Base-by-base conservation (phyloP, 2,888 invertebrate genomes). In the Trichopria drosophilae region DNA sequence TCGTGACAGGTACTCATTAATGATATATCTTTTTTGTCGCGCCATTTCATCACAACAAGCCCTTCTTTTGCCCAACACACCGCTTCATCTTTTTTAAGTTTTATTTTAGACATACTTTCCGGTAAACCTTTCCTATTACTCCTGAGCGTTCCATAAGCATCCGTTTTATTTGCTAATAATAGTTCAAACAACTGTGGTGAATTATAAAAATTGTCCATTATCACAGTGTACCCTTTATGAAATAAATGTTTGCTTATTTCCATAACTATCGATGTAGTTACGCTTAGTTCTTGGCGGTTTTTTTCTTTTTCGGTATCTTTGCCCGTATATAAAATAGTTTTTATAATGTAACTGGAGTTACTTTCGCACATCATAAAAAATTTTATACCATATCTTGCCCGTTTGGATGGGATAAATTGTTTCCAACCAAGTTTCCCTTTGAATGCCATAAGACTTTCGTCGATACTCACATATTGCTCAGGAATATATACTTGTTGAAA, bases 161-260 rank as follows among this genome's bases (percentile, higher is more conserved):
- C 44, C 6, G 35, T 44, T 35, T 35, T 13, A 15, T 34, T 22
- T 7, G 4, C 2, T 18, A 18, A 9, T 3, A 37, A 20, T 10
- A 45, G 15, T 13, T 28, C 36, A 29, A 9, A 37, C 4, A 37
- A 16, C 26, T 45, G 19, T 28, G 45, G 28, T 18, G 45, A 45
- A 16, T 45, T 45, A 29, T 45, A 45, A 19, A 19, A 45, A 18
- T 45, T 45, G 13, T 45, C 45, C 29, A 37, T 45, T 2, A 45
- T 15, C 2, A 45, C 35, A 13, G 36, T 36, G 18, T 45, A 36
- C 12, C 28, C 42, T 19, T 42, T 6, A 20, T 42, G 10, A 19
- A 42, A 20, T 9, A 42, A 7, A 3, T 42, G 10, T 18, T 45
- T 15, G 12, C 45, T 6, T 13, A 45, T 4, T 28, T 45, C 13